Base-by-base conservation (phyloP, 2,113 vertebrate species). In the Phyllostomus hastatus region DNA sequence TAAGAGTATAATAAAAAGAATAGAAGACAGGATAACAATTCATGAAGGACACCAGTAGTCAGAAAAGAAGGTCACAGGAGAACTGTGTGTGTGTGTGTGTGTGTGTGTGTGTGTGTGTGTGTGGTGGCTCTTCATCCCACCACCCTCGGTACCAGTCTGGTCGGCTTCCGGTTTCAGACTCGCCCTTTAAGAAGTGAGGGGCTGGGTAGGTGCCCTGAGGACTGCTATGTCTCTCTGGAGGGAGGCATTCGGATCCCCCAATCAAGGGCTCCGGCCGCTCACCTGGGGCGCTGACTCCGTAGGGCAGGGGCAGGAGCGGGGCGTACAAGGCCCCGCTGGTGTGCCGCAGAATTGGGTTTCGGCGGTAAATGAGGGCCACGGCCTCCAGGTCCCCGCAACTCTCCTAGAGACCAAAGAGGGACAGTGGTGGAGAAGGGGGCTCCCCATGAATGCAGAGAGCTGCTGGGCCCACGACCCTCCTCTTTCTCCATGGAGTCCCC, bases 301-400 rank as follows among this genome's bases (percentile, higher is more conserved):
- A 99, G 67, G 99, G 98, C 96, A 99, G 99, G 38, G 99, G 99
- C 97, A 99, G 98, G 92, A 99, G 99, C 0, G 99, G 99, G 22
- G 99, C 99, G 0, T 99, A 99, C 88, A 99, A 98, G 52, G 99
- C 99, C 31, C 98, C 99, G 90, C 99, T 99, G 76, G 99, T 99
- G 98, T 99, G 99, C 96, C 99, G 99, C 93, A 99, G 98, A 97
- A 99, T 99, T 4, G 99, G 99, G 97, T 99, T 99, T 98, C 99
- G 98, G 75, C 98, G 98, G 97, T 99, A 99, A 97, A 99, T 99
- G 96, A 99, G 99, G 88, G 99, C 99, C 98, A 99, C 99, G 1
- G 99, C 98, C 94, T 99, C 99, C 0, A 99, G 99, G 97, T 99
- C 99, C 86, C 98, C 98, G 33, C 99, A 98, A 95, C 99, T 99